These are phyloP conservation scores for Metopolophium dirhodum DNA, from an alignment of 1,140 invertebrate genomes.

Conservation along the genomic window DNA sequence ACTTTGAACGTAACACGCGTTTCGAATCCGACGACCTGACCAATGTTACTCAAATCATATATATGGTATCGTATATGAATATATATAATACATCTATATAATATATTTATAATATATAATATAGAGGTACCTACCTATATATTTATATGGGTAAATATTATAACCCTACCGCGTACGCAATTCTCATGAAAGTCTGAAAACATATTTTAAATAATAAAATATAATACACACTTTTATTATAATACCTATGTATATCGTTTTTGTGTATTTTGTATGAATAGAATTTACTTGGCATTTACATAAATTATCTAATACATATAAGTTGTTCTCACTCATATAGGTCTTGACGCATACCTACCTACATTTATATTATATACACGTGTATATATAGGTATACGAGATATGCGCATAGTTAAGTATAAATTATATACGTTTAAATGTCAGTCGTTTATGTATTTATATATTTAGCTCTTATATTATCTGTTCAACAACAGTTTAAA, in stretches of 20 bases:
- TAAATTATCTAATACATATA: background rate
- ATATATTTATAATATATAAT: too few relatives aligned
- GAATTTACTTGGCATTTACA: background rate
- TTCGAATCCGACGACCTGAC: background rate
- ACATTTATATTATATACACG: background rate
- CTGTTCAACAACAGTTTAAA: background rate
- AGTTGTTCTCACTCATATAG: too few relatives aligned
- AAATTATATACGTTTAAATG: background rate
- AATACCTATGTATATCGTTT: background rate
- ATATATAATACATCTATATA: too few relatives aligned
- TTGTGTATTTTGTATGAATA: background rate
- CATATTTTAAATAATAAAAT: background rate
- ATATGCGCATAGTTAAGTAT: constrained; percentile 5
- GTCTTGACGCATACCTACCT: background rate
- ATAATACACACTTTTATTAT: background rate
- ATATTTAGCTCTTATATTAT: background rate
- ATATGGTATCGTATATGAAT: background rate
- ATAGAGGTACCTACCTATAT: too few relatives aligned
- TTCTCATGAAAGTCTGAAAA: background rate
- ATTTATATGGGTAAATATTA: background rate
- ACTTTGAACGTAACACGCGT: background rate
- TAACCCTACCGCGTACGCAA: background rate
- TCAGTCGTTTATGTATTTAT: background rate
- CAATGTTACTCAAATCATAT: background rate
- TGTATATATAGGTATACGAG: background rate